Evolutionary conservation across 2,797 vertebrate genomes (phyloP), one percentile per base, ranked within the genome.

Genomic region (Peromyscus melanophrys): DNA sequence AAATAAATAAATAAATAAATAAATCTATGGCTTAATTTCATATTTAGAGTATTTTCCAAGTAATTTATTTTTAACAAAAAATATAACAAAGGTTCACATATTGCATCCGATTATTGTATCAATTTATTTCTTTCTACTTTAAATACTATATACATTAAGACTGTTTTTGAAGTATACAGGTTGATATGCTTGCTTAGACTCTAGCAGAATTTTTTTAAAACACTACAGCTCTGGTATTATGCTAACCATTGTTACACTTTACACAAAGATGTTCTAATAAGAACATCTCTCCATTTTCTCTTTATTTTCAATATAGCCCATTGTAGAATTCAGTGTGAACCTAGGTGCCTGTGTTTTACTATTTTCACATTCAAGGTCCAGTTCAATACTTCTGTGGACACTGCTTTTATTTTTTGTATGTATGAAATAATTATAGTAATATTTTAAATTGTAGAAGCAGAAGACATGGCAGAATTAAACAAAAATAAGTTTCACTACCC

Each of bases 61-160:
- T 63, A 67, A n/a, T 80, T 43, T 13, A 91, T 91, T 94, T 88
- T 43, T 9, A 93, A n/a, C 34, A 49, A 94, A 46, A 46, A 94
- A 65, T 59, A 57, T 14, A 76, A 55, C 23, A 1, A 86, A 13
- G 4, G 63, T 77, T 83, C 14, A 88, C 3, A 46, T 23, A 34
- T 65, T 65, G 19, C 1, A 46, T 6, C 11, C 23, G 3, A 83
- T 31, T 43, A 23, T 40, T 21, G 3, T 43, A 31, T 63, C 25
- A 43, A 43, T 43, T 43, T 10, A 46, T 4, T 46, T 46, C 10
- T 67, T 49, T 85, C 17, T 84, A 31, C 19, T 46, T 83, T 84
- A 84, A 31, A 6, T 27, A 34, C 4, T 14, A 46, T 34, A n/a
- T 0, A 49, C 11, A 67, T 65, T 67, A 85, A 67, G 31, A 63